Percentiles rank a stretch among this genome's conserved stretches.
phyloP scores from a whole-genome alignment of 2,797 vertebrate genomes.

The Monodelphis domestica region DNA sequence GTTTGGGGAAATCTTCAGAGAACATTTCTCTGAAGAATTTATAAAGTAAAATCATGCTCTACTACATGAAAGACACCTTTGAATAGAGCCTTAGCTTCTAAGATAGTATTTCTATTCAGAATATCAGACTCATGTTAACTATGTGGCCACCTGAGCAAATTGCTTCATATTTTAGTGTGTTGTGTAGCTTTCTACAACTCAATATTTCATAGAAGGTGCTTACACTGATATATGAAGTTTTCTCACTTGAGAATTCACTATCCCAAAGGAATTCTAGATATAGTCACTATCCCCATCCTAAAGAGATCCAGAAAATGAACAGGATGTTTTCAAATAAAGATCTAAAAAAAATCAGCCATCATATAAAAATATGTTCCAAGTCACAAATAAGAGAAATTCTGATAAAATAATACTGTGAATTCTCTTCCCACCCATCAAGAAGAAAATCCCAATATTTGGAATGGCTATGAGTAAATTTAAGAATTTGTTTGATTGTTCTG shows the following conservation, averaged over 20 bases:
- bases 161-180: not conserved
- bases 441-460: not conserved
- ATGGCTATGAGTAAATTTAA: not conserved
- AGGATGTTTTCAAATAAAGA: not conserved
- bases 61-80: not conserved
- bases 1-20: not conserved
- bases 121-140: not conserved
- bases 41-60: not conserved
- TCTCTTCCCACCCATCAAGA: not conserved
- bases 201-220: not conserved
- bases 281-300: not conserved
- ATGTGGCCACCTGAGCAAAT: not conserved
- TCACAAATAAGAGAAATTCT: not conserved
- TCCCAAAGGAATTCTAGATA: not conserved
- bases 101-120: no score
- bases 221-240: not conserved
- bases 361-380: not conserved
- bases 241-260: not conserved
- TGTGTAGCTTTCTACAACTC: not conserved
- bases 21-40: not conserved
- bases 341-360: not conserved
- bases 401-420: not conserved
- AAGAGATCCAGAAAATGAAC: not conserved
- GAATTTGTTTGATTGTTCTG: not conserved
- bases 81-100: not conserved